A percentile compares a stretch with the other conserved stretches of the same genome.
These are phyloP conservation scores for Folsomia candida DNA, from an alignment of 2,888 invertebrate species.

Conservation along the genomic window DNA sequence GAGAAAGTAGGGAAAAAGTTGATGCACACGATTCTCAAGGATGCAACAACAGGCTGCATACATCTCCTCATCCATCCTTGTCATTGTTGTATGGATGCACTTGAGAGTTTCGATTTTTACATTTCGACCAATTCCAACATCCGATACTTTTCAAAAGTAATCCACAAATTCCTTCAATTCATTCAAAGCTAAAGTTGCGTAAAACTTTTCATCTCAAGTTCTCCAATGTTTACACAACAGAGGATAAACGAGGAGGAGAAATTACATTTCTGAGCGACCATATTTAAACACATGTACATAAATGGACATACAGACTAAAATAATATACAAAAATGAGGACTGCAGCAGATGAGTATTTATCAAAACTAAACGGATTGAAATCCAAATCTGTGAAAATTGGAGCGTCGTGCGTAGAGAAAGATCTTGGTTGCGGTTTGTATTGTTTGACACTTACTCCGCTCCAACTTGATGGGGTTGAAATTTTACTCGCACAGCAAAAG, in stretches of 20 bases:
- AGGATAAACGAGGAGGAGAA: too few species aligned
- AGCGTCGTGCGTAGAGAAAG: neutral
- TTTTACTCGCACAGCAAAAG: neutral
- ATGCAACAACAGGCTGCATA: neutral
- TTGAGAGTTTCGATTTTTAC: neutral
- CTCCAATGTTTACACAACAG: too few species aligned
- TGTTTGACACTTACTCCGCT: neutral
- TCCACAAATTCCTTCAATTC: conserved; percentile 1
- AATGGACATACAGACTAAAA: too few species aligned
- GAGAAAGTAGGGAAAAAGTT: neutral
- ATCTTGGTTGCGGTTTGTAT: neutral
- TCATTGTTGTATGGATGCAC: neutral
- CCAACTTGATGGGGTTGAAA: neutral
- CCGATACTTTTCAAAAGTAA: neutral
- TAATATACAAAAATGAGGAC: too few species aligned
- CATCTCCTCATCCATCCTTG: neutral
- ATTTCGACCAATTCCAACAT: neutral
- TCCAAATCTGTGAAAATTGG: too few species aligned
- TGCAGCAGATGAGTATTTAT: too few species aligned
- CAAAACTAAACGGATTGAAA: too few species aligned
- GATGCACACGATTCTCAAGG: neutral
- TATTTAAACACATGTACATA: too few species aligned
- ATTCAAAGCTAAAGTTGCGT: neutral
- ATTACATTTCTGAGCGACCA: too few species aligned
- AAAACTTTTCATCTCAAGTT: neutral